Conservation (phyloP, 2,113 vertebrate species). For the Sorex araneus region DNA sequence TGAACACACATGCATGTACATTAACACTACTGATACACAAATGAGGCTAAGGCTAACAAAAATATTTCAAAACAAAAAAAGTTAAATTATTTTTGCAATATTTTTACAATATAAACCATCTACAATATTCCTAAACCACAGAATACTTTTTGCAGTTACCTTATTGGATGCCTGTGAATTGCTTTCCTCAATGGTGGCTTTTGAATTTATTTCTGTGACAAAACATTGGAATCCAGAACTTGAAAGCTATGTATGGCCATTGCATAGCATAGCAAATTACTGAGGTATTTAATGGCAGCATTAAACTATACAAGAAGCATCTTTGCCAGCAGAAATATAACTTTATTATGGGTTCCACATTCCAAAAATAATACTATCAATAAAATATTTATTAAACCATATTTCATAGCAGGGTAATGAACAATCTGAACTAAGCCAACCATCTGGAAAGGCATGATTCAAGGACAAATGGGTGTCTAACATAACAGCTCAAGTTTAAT, state of each 20-base stretch:
- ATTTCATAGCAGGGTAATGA: slow-evolving; percentile 76
- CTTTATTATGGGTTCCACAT: slow-evolving; percentile 72
- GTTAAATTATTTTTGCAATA: not conserved
- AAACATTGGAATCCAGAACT: slow-evolving; percentile 32
- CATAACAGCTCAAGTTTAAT: slow-evolving; percentile 27
- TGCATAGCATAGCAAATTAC: slow-evolving; percentile 25
- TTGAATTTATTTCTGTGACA: slow-evolving; percentile 49
- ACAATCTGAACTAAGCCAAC: slow-evolving; percentile 48
- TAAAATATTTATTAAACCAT: slow-evolving; percentile 74
- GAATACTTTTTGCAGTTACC: slow-evolving; percentile 27
- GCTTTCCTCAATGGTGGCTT: slow-evolving; percentile 44
- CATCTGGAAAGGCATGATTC: slow-evolving; percentile 55
- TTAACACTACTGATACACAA: not conserved
- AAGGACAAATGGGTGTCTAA: not conserved
- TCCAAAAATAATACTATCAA: slow-evolving; percentile 73
- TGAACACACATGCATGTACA: not conserved
- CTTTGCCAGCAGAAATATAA: slow-evolving; percentile 73
- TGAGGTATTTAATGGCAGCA: slow-evolving; percentile 64
- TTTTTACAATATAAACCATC: no score
- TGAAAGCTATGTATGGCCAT: slow-evolving; percentile 22
- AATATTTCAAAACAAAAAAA: slow-evolving; percentile 41
- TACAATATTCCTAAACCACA: slow-evolving; percentile 6
- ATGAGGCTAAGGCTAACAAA: slow-evolving; percentile 37
- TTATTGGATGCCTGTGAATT: slow-evolving; percentile 46
- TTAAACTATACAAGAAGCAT: slow-evolving; percentile 73